Evolutionary conservation across 1,140 invertebrate species (phyloP), one percentile per base, ranked within the genome.

Genomic region (Hydropsyche tenuis): DNA sequence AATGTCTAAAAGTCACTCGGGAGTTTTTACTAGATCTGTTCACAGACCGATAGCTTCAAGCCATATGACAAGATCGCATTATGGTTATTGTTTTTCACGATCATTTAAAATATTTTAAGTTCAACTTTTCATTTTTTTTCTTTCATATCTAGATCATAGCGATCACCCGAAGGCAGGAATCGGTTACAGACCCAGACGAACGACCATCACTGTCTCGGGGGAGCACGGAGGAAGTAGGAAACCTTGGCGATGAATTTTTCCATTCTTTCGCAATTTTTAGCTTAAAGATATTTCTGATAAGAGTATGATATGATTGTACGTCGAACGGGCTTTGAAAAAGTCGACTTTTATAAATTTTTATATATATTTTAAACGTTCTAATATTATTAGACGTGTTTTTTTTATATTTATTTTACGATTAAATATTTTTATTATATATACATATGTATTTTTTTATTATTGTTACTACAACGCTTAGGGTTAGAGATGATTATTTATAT

Each of bases 1-100:
- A 12, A 77, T 77, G 76, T 77, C 76, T 12, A 73, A 69, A 27
- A 77, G 76, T 43, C 76, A 77, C 27, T 71, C 76, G 0, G 76
- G 76, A 18, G 76, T 75, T 12, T 77, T 77, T 43, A 77, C 73
- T 27, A 48, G 70, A 22, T 51, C 46, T 16, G 37, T 51, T 9
- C 43, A 25, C 9, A 25, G 56, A 6, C 45, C 73, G n/a, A 48
- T 20, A 16, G n/a, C 69, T 1, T 56, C 73, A 7, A 16, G 63
- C 18, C 63, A 25, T 27, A 77, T 77, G 76, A 73, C 76, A 1
- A 70, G 76, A 25, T 75, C 76, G 12, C 76, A 77, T 23, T 73
- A 77, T 37, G 75, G 75, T 74, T 43, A 27, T 11, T 20, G 16
- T 14, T 46, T 5, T 20, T 65, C 22, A 14, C 1, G 30, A 25